Conservation (phyloP, 2,888 invertebrate species). For the Cephonodes hylas region DNA sequence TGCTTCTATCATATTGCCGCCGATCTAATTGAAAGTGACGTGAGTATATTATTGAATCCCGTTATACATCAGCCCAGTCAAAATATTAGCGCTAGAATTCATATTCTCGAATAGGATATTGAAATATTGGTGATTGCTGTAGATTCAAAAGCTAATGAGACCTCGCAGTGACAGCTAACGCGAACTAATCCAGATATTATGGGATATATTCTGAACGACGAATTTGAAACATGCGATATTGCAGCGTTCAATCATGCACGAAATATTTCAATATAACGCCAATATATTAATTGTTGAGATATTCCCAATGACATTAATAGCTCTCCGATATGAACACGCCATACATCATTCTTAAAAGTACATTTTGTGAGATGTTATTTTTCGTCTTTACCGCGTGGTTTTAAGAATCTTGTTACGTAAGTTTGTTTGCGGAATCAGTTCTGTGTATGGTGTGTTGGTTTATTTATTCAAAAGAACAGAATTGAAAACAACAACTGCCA, state of each 20-base stretch:
- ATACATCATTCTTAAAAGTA: neutral
- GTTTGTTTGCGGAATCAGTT: too few species aligned
- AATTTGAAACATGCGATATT: neutral
- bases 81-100: neutral
- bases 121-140: neutral
- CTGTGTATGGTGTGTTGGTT: too few species aligned
- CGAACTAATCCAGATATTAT: neutral
- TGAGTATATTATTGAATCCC: neutral
- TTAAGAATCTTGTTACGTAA: too few species aligned
- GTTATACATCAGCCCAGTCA: neutral
- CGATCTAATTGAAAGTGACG: neutral
- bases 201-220: neutral
- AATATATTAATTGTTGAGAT: neutral
- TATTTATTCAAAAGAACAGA: too few species aligned
- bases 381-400: neutral
- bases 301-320: neutral
- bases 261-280: conserved; percentile 1
- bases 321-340: neutral
- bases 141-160: neutral
- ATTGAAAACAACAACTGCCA: too few species aligned
- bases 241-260: neutral
- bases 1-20: too few species aligned
- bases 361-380: neutral
- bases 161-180: neutral
- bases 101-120: neutral